phyloP scores from a whole-genome alignment of 1,140 invertebrate species.

The Nebria ingens region DNA sequence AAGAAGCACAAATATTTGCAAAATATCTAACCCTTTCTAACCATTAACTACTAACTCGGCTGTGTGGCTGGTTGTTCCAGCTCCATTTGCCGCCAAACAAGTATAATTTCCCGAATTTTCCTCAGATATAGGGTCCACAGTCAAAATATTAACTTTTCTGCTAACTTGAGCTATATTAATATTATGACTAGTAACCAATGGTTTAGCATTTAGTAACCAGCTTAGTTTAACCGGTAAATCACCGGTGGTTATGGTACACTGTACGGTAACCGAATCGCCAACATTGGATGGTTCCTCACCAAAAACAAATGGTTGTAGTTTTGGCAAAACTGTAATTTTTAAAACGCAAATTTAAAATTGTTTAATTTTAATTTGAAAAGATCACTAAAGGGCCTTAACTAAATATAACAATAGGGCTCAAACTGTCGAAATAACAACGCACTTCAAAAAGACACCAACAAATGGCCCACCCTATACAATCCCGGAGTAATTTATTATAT shows the following conservation, averaged over 20 bases:
- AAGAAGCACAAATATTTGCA: too few species aligned
- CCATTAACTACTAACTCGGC: constrained; percentile 48
- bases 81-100: constrained; percentile 44
- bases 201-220: constrained; percentile 48
- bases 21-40: too few species aligned
- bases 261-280: constrained; percentile 49
- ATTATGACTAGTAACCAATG: constrained; percentile 21
- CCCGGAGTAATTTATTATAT: too few species aligned
- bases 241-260: constrained; percentile 53
- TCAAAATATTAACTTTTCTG: constrained; percentile 27
- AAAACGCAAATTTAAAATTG: too few species aligned
- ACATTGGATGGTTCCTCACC: constrained; percentile 47
- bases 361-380: too few species aligned
- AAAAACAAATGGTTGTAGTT: constrained; percentile 50
- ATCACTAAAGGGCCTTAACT: too few species aligned
- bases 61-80: constrained; percentile 38
- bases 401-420: too few species aligned
- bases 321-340: constrained; percentile 42
- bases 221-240: constrained; percentile 51
- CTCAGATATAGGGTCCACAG: constrained; percentile 34
- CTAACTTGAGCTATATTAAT: constrained; percentile 16
- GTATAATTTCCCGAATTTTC: constrained; percentile 46
- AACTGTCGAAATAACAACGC: too few species aligned
- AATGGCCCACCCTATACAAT: too few species aligned
- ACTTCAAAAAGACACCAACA: too few species aligned